phyloP scores from a whole-genome alignment of 2,113 vertebrate genomes.

The Odontesthes bonariensis region DNA sequence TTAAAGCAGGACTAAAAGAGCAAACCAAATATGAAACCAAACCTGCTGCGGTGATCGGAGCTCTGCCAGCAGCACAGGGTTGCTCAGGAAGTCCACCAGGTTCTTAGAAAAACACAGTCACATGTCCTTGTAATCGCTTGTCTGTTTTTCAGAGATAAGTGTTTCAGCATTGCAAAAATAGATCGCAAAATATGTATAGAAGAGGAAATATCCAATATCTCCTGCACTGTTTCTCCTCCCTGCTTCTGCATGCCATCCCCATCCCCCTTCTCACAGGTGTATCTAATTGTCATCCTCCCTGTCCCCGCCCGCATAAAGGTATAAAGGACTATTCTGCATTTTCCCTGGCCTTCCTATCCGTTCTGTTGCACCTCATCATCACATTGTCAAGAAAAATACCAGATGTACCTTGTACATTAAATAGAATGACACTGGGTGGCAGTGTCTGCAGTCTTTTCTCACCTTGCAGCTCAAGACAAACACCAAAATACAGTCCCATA shows the following conservation, averaged over 20 bases:
- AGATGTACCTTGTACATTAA: background rate
- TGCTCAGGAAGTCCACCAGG: background rate
- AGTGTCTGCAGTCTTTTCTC: background rate
- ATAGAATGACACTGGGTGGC: conserved; percentile 21
- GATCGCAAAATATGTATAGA: background rate
- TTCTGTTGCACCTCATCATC: background rate
- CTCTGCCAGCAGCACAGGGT: background rate
- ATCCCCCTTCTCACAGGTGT: conserved; percentile 10
- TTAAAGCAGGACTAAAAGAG: background rate
- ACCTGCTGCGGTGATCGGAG: background rate
- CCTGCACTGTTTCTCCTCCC: too few relatives aligned
- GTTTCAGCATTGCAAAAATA: background rate
- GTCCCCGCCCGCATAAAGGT: background rate
- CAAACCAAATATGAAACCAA: background rate
- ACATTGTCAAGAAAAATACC: background rate
- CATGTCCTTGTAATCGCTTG: background rate
- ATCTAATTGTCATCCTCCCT: background rate
- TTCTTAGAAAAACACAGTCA: background rate
- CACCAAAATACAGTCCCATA: background rate
- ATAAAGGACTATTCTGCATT: conserved; percentile 3
- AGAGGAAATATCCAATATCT: background rate
- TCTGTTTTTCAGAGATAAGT: background rate
- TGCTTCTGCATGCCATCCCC: too few relatives aligned
- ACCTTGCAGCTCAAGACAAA: background rate
- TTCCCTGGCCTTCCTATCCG: background rate